Percentiles rank a stretch among this genome's conserved stretches.
Evolutionary conservation across 1,140 invertebrate species (phyloP).

Genomic region (Episyrphus balteatus): DNA sequence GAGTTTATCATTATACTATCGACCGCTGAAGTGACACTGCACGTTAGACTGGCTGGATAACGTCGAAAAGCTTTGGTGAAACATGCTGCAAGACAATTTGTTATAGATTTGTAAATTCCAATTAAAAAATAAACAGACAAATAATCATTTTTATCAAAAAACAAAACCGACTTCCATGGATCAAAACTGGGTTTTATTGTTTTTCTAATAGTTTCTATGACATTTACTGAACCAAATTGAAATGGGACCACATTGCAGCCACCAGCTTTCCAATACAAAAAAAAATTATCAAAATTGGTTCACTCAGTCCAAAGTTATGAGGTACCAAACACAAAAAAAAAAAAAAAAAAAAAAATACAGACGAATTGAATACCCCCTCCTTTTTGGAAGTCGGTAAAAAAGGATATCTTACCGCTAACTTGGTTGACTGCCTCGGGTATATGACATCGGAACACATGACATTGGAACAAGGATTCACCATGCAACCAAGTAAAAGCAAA

Average conservation of each 20-base stretch:
- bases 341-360: too few species aligned
- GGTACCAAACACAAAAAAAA: too few species aligned
- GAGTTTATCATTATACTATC: constrained; percentile 28
- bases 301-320: too few species aligned
- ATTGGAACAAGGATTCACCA: constrained; percentile 86
- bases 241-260: too few species aligned
- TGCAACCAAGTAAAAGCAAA: constrained; percentile 97
- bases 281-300: too few species aligned
- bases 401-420: constrained; percentile 48
- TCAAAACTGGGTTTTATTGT: too few species aligned
- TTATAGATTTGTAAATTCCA: not conserved
- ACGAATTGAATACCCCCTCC: not conserved
- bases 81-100: constrained; percentile 55
- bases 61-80: constrained; percentile 87
- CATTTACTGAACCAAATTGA: too few species aligned
- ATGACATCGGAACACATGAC: constrained; percentile 93
- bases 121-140: constrained; percentile 2
- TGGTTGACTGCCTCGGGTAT: constrained; percentile 87
- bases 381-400: too few species aligned
- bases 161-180: too few species aligned
- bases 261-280: too few species aligned
- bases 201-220: too few species aligned
- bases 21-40: constrained; percentile 41
- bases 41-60: constrained; percentile 63
- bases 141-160: too few species aligned